Conservation (phyloP, 2,113 vertebrate genomes). For the Sceloporus tristichus region DNA sequence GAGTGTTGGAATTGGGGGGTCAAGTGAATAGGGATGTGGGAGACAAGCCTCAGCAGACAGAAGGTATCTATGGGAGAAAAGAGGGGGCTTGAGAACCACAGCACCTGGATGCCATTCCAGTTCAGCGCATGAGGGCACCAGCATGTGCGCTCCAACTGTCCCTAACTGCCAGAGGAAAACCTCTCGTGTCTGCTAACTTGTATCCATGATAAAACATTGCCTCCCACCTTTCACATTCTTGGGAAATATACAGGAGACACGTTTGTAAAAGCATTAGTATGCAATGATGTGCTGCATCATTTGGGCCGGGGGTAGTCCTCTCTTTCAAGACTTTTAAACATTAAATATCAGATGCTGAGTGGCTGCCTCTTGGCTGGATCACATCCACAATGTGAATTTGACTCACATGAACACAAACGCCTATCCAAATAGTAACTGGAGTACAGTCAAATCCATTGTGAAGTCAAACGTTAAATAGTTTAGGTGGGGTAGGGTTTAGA, state of each 20-base stretch:
- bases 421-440: not conserved
- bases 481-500: not conserved
- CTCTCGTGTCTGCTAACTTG: not conserved
- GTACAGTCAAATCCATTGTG: not conserved
- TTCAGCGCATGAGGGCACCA: not conserved
- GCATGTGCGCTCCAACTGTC: not conserved
- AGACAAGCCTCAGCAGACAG: not conserved
- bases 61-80: not conserved
- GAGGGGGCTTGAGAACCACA: conserved; percentile 14
- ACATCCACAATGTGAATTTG: not conserved
- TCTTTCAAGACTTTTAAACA: not conserved
- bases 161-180: too few species aligned
- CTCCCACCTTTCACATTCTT: not conserved
- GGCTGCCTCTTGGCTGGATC: too few species aligned
- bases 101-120: not conserved
- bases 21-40: not conserved
- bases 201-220: not conserved
- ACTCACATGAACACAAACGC: not conserved
- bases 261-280: not conserved
- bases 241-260: too few species aligned
- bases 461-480: not conserved
- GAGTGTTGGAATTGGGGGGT: conserved; percentile 20
- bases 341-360: not conserved
- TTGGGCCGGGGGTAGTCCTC: too few species aligned
- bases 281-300: not conserved